A percentile compares a stretch with the other conserved stretches of the same genome.
Evolutionary conservation across 2,888 invertebrate species (phyloP).

Genomic region (Thecophora atra): DNA sequence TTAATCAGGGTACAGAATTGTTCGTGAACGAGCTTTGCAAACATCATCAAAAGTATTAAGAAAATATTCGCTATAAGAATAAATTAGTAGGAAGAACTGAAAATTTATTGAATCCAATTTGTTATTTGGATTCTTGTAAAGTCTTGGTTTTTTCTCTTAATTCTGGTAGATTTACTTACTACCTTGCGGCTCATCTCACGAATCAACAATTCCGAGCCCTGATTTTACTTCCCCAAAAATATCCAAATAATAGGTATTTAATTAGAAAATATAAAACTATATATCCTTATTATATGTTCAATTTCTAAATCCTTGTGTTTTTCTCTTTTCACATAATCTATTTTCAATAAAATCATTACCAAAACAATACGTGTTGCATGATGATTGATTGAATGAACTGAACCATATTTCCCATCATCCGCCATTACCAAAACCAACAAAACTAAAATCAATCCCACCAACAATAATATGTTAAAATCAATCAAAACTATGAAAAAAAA

Average conservation of each 20-base stretch:
- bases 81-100: too few relatives aligned
- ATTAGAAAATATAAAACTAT: slow-evolving; percentile 15
- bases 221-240: too few relatives aligned
- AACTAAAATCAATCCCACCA: slow-evolving; percentile 40
- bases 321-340: slow-evolving; percentile 46
- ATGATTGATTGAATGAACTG: slow-evolving; percentile 57
- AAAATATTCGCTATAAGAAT: too few relatives aligned
- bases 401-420: slow-evolving; percentile 30
- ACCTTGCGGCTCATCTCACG: too few relatives aligned
- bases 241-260: slow-evolving; percentile 13
- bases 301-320: slow-evolving; percentile 26
- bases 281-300: slow-evolving; percentile 33
- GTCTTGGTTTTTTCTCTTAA: too few relatives aligned
- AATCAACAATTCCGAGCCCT: too few relatives aligned
- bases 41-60: too few relatives aligned
- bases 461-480: slow-evolving; percentile 38
- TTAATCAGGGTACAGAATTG: too few relatives aligned
- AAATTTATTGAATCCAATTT: too few relatives aligned
- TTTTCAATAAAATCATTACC: slow-evolving; percentile 31
- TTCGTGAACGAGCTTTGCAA: too few relatives aligned
- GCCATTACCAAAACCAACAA: slow-evolving; percentile 37
- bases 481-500: slow-evolving; percentile 23
- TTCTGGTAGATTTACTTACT: too few relatives aligned
- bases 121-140: too few relatives aligned
- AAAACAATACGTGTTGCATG: slow-evolving; percentile 58